Base-by-base conservation (phyloP, 2,113 vertebrate species). In the Chunga burmeisteri region DNA sequence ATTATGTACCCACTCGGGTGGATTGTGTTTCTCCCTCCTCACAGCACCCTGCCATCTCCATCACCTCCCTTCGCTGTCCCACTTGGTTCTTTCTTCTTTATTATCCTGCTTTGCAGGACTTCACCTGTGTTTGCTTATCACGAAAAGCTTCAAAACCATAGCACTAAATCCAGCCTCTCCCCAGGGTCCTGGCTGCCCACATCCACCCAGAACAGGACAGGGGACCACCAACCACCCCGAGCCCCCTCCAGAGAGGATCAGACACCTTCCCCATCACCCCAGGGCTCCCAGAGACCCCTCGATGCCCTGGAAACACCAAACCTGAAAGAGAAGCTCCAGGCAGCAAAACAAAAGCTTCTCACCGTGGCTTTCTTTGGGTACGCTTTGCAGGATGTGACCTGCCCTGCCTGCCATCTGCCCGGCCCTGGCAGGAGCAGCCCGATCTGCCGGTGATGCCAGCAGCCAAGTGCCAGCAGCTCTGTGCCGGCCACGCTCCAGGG, bases 321-420 rank as follows among this genome's bases (percentile, higher is more conserved):
- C 19, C 65, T 88, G 94, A 95, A 94, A 90, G 90, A 66, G 50
- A 86, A 96, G 59, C 88, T 79, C 34, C 17, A 5, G 78, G 61
- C 62, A 66, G 50, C 46, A 52, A 46, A 93, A 96, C 93, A 96
- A 96, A 96, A 95, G 94, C 75, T 68, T 50, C 56, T 78, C 15
- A 1, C 3, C 0, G 38, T 8, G 73, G 58, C 34, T 91, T 90
- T 86, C 49, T 44, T 47, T 2, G 3, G 68, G 59, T 38, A 9
- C 0, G 25, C 20, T 75, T 46, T n/a, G 58, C 32, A 15, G 78
- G 73, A 52, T 38, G 56, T 1, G 34, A 47, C 58, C 53, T 44
- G 70, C 53, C 96, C 97, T 92, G 95, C 92, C 73, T 97, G 92
- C 97, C 97, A 98, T 95, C 97, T 98, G 97, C 79, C 27, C 25